Base-by-base conservation (phyloP, 2,888 invertebrate genomes). In the Drosophila infuscata region DNA sequence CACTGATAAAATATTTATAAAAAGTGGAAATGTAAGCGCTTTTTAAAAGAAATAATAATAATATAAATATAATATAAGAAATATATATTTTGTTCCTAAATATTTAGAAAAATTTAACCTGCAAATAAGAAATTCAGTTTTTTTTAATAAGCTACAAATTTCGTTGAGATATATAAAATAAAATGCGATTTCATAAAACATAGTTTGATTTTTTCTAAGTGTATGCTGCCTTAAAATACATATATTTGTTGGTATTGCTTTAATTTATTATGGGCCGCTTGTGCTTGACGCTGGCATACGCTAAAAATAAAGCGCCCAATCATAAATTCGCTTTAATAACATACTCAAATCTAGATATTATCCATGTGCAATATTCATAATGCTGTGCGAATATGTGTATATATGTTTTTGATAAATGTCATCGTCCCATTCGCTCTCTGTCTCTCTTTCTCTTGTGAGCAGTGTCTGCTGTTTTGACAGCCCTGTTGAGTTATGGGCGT, bases 311-410 rank as follows among this genome's bases (percentile, higher is more conserved):
- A 54, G 46, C 65, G 36, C 36, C 49, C 60, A 70, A 56, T 58
- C 78, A 83, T 84, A 84, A 88, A 86, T 84, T 81, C 60, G 56
- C 62, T 70, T 83, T 86, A 86, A 83, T 88, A 88, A 86, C 83
- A 88, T 81, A 88, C 89, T 88, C 74, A 88, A 83, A 83, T 86
- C 86, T 72, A 78, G 83, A 84, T 86, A 78, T 77, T 80, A 77
- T 82, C 80, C 62, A 54, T 70, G 70, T 77, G 65, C 76, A 65
- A 72, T 79, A 70, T 54, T 59, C 60, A 67, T 75, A 56, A 49
- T 66, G 25, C 33, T 41, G 1, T 36, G 12, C 36, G 15, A 29
- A 46, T 46, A 46, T 46, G 8, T 46, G 15, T n/a, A 20, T 15
- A 25, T 8, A 15, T 46, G 12, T 46, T 7, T 36, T 20, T 68